These are phyloP conservation scores for Mechanitis mazaeus DNA, from an alignment of 2,888 invertebrate species.

Conservation along the genomic window DNA sequence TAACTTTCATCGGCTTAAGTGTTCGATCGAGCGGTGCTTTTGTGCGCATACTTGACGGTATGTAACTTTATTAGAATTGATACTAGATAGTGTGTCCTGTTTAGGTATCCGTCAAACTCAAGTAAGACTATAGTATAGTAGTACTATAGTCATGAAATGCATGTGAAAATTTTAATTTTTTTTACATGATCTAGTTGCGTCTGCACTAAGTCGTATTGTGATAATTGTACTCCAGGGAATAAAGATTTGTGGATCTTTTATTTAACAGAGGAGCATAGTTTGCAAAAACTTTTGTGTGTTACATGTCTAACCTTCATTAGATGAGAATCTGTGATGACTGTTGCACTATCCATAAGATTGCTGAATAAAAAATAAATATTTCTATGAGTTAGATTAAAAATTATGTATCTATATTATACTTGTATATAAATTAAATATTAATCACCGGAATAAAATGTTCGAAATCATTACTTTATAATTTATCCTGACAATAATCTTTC, in stretches of 20 bases:
- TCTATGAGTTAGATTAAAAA: too few species aligned
- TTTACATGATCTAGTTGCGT: too few species aligned
- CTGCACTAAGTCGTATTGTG: too few species aligned
- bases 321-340: too few species aligned
- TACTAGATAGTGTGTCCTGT: constrained; percentile 5
- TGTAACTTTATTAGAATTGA: constrained; percentile 17
- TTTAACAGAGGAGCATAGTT: too few species aligned
- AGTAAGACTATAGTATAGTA: neutral
- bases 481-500: constrained; percentile 1
- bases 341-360: too few species aligned
- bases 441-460: neutral
- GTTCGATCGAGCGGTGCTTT: constrained; percentile 22
- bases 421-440: neutral
- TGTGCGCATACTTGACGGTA: constrained; percentile 18
- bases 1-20: constrained; percentile 28
- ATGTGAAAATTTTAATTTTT: too few species aligned
- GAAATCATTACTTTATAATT: neutral
- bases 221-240: too few species aligned
- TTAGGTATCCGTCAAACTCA: neutral
- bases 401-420: neutral
- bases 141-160: neutral
- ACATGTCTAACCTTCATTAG: too few species aligned
- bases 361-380: too few species aligned
- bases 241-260: too few species aligned
- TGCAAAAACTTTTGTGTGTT: too few species aligned